These are phyloP conservation scores for Trachelipus rathkii DNA, from an alignment of 1,140 invertebrate genomes.

Conservation along the genomic window DNA sequence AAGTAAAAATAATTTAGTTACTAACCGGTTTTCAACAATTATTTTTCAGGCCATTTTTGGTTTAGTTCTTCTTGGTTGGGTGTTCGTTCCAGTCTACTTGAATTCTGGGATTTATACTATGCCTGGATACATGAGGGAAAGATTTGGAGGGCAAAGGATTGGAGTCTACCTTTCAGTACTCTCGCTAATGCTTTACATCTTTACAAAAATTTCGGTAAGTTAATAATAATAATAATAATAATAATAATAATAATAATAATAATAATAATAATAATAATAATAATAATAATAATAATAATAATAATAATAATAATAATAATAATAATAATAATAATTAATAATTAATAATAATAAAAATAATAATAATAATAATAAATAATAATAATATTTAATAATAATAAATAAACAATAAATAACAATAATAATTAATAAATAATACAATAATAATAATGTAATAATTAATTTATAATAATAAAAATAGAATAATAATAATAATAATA, in stretches of 20 bases:
- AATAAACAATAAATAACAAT: too few species aligned
- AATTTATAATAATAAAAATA: neutral
- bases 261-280: neutral
- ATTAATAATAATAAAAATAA: too few species aligned
- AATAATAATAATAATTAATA: too few species aligned
- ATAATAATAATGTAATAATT: neutral
- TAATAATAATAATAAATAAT: too few species aligned
- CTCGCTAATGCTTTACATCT: conserved; percentile 10
- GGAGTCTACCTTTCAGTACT: conserved; percentile 18
- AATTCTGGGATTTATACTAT: conserved; percentile 55
- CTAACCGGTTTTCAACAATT: neutral
- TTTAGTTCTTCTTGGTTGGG: conserved; percentile 57
- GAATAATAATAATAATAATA: neutral
- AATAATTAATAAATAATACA: neutral
- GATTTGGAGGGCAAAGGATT: conserved; percentile 52
- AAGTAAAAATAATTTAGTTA: too few species aligned
- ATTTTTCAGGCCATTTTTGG: conserved; percentile 53
- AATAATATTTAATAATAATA: too few species aligned
- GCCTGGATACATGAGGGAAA: conserved; percentile 57
- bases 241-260: neutral
- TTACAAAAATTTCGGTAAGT: conserved; percentile 26
- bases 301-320: too few species aligned
- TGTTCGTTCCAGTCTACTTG: conserved; percentile 59
- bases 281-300: neutral
- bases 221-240: neutral